A percentile compares a stretch with the other conserved stretches of the same genome.
These are phyloP conservation scores for Speoplatyrhinus poulsoni DNA, from an alignment of 2,113 vertebrate species.

Conservation along the genomic window DNA sequence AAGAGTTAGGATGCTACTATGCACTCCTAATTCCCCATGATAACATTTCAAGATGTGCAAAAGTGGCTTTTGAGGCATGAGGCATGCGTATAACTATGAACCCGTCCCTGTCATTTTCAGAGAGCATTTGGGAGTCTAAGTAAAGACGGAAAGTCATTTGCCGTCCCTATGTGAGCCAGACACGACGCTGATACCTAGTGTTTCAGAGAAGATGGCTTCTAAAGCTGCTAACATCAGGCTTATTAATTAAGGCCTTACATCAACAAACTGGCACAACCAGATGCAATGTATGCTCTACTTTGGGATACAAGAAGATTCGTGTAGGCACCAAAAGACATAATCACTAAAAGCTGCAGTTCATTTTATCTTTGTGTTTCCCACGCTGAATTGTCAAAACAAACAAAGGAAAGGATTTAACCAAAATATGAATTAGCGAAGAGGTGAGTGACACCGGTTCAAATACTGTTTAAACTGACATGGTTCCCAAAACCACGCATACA, in stretches of 20 bases:
- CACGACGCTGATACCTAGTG: slow-evolving; percentile 73
- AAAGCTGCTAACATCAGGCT: slow-evolving; percentile 6
- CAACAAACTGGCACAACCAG: slow-evolving; percentile 8
- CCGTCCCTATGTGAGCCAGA: slow-evolving; percentile 25
- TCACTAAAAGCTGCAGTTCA: slow-evolving; percentile 32
- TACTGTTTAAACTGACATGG: slow-evolving; percentile 44
- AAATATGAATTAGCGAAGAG: slow-evolving; percentile 65
- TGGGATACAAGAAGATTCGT: slow-evolving; percentile 31
- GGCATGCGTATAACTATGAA: slow-evolving; percentile 23
- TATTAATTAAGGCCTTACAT: slow-evolving; percentile 17
- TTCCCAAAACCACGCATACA: slow-evolving; percentile 39
- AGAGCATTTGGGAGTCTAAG: slow-evolving; percentile 30
- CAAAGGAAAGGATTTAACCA: slow-evolving; percentile 49
- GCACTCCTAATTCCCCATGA: slow-evolving; percentile 19
- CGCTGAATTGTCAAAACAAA: slow-evolving; percentile 62
- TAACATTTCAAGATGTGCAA: slow-evolving; percentile 23
- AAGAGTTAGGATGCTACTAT: slow-evolving; percentile 21
- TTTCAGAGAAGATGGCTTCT: slow-evolving; percentile 11
- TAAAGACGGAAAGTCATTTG: slow-evolving; percentile 27
- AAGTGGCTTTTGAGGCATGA: slow-evolving; percentile 23
- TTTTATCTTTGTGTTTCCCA: slow-evolving; percentile 65
- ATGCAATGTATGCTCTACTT: slow-evolving; percentile 30
- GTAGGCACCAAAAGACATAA: slow-evolving; percentile 49
- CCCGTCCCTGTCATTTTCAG: slow-evolving; percentile 26
- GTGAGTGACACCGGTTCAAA: slow-evolving; percentile 48